Percentiles rank a stretch among this genome's conserved stretches.
Evolutionary conservation across 2,113 vertebrate species (phyloP).

Genomic region (Sciurus niger): DNA sequence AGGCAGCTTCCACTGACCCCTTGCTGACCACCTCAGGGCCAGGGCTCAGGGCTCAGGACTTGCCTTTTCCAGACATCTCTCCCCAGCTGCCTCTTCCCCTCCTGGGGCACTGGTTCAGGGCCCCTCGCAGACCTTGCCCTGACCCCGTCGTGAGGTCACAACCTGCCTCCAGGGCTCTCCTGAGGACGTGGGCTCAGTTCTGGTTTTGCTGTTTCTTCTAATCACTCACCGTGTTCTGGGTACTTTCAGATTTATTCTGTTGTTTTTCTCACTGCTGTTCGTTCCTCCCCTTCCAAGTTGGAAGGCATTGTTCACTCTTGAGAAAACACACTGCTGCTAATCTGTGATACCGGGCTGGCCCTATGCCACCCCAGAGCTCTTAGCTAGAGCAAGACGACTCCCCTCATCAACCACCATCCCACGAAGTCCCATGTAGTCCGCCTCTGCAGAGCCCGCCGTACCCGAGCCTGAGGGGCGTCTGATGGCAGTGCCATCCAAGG

Average conservation of each 20-base stretch:
- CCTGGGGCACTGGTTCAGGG: not conserved
- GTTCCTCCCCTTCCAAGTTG: not conserved
- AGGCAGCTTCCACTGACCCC: fast-evolving
- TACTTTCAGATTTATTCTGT: not conserved
- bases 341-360: not conserved
- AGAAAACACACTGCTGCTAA: no score
- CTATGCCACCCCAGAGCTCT: not conserved
- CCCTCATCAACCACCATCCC: fast-evolving
- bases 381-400: not conserved
- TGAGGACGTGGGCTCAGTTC: fast-evolving
- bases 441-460: not conserved
- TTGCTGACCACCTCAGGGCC: no score
- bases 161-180: no score
- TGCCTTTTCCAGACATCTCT: not conserved
- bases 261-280: not conserved
- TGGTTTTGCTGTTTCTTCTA: not conserved
- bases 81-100: not conserved
- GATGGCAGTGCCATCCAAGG: fast-evolving
- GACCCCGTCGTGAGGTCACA: fast-evolving
- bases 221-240: fast-evolving
- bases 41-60: fast-evolving
- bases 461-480: not conserved
- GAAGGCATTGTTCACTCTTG: not conserved
- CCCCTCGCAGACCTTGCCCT: not conserved
- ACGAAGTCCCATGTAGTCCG: no score